Percentiles rank a stretch among this genome's conserved stretches.
phyloP scores from a whole-genome alignment of 2,888 invertebrate species.

The Hirudinaria manillensis region DNA sequence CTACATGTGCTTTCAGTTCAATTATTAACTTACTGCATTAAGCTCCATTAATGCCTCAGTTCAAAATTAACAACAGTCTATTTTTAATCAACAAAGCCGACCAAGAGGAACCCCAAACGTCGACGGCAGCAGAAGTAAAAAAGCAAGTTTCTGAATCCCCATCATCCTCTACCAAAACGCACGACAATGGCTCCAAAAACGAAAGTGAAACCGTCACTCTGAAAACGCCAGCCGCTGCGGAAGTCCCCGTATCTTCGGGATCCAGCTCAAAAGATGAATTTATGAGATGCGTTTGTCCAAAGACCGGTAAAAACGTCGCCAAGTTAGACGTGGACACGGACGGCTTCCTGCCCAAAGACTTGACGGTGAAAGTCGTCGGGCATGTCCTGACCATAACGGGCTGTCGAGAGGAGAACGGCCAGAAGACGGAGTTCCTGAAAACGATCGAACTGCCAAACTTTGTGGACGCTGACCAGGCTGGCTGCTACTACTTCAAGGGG shows the following conservation, averaged over 20 bases:
- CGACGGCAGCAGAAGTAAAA: background rate
- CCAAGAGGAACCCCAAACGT: too few relatives aligned
- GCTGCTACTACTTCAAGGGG: conserved; percentile 22
- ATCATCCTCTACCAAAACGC: background rate
- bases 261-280: background rate
- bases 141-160: background rate
- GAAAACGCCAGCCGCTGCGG: background rate
- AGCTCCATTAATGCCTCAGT: too few relatives aligned
- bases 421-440: conserved; percentile 12
- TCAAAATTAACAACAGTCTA: too few relatives aligned
- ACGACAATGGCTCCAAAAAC: background rate
- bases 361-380: conserved; percentile 20
- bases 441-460: conserved; percentile 19
- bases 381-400: conserved; percentile 12
- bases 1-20: too few relatives aligned
- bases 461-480: conserved; percentile 2
- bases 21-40: too few relatives aligned
- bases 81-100: too few relatives aligned
- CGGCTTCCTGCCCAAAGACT: conserved; percentile 22
- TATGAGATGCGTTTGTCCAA: background rate
- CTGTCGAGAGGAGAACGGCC: background rate
- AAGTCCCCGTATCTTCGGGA: background rate
- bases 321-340: conserved; percentile 21
- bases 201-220: background rate
- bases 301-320: conserved; percentile 4